Evolutionary conservation across 2,113 vertebrate genomes (phyloP).

Genomic region (Canis aureus): DNA sequence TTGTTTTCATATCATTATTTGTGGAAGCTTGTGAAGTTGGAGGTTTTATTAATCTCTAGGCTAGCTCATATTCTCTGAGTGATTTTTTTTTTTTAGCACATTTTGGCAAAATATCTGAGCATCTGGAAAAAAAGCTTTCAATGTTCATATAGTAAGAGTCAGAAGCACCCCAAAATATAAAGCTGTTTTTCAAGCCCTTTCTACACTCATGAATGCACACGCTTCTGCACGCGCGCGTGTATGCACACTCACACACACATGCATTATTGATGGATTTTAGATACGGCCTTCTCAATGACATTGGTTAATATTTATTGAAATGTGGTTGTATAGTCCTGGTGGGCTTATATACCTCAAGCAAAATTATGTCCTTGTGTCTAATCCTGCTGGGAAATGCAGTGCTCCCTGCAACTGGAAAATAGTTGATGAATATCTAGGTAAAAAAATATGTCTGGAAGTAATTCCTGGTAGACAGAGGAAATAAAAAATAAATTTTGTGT

Average conservation of each 20-base stretch:
- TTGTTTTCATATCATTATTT: conserved; percentile 85
- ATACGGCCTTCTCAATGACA: conserved; percentile 44
- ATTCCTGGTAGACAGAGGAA: conserved; percentile 63
- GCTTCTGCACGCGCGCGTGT: no score
- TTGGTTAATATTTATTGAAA: conserved; percentile 70
- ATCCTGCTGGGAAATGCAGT: conserved; percentile 34
- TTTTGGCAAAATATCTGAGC: conserved; percentile 80
- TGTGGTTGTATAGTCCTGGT: conserved; percentile 45
- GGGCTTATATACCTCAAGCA: conserved; percentile 31
- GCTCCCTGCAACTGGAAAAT: conserved; percentile 9
- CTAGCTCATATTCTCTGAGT: conserved; percentile 80
- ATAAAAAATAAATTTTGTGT: conserved; percentile 71
- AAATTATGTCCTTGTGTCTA: conserved; percentile 63
- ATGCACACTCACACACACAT: not conserved
- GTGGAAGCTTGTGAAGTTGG: conserved; percentile 77
- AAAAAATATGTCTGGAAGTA: conserved; percentile 66
- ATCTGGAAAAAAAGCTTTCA: conserved; percentile 81
- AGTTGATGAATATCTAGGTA: conserved; percentile 68
- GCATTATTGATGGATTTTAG: not conserved
- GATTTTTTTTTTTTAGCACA: conserved; percentile 59
- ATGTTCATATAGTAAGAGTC: conserved; percentile 43
- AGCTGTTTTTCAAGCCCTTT: not conserved
- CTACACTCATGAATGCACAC: not conserved
- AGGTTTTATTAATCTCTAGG: conserved; percentile 81
- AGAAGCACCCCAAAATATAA: conserved; percentile 55